Conservation (phyloP, 2,797 vertebrate genomes). For the Cynopterus sphinx region DNA sequence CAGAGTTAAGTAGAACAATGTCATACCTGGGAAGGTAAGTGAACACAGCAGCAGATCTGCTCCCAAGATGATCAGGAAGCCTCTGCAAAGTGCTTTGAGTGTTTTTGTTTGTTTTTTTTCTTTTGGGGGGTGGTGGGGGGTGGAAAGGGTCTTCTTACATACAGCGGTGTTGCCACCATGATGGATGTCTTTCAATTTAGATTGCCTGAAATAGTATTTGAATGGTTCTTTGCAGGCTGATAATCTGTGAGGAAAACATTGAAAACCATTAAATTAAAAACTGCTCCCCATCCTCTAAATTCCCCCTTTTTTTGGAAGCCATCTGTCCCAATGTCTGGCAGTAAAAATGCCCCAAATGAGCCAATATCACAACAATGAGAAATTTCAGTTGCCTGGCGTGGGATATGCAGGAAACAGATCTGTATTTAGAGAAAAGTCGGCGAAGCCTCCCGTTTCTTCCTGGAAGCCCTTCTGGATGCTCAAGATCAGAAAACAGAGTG, state of each 20-base stretch:
- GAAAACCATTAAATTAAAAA: conserved; percentile 27
- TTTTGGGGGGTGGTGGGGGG: too few species aligned
- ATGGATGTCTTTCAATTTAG: not conserved
- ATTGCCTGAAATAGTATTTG: not conserved
- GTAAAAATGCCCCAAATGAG: not conserved
- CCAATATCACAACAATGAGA: not conserved
- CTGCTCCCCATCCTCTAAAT: not conserved
- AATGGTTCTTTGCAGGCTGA: not conserved
- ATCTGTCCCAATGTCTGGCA: conserved; percentile 19
- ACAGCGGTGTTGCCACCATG: not conserved
- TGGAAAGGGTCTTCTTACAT: not conserved
- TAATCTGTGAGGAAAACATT: conserved; percentile 1
- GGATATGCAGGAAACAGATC: not conserved
- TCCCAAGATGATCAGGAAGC: not conserved
- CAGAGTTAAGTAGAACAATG: not conserved
- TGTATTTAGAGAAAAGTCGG: not conserved
- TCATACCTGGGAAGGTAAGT: not conserved
- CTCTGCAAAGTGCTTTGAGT: not conserved
- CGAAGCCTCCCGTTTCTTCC: not conserved
- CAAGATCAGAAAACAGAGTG: not conserved
- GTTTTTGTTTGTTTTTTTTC: not conserved
- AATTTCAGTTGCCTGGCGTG: not conserved
- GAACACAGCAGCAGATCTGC: too few species aligned
- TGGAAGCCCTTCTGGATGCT: not conserved
- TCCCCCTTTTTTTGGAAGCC: not conserved